phyloP scores from a whole-genome alignment of 2,888 invertebrate genomes.

The Gibbula magus region DNA sequence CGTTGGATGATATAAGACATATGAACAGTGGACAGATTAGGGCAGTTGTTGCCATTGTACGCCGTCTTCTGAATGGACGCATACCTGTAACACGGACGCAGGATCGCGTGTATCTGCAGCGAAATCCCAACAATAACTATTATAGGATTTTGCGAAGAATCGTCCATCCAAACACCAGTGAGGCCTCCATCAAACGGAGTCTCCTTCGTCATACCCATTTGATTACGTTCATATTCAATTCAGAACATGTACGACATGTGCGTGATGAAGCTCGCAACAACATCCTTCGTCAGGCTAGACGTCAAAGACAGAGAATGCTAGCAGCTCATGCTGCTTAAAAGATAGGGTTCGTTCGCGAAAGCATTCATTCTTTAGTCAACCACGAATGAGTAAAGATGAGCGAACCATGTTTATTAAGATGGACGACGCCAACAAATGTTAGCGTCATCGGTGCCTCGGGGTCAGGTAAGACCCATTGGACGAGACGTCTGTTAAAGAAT shows the following conservation, averaged over 20 bases:
- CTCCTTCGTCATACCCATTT: not conserved
- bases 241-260: not conserved
- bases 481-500: not conserved
- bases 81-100: not conserved
- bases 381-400: not conserved
- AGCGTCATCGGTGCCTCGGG: not conserved
- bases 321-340: too few relatives aligned
- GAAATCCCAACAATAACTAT: not conserved
- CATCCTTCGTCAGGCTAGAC: not conserved
- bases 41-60: not conserved
- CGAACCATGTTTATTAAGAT: not conserved
- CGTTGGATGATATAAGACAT: too few relatives aligned
- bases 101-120: not conserved
- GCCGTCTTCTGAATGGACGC: not conserved
- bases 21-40: not conserved
- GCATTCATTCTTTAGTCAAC: not conserved
- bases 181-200: not conserved
- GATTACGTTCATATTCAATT: not conserved
- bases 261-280: not conserved
- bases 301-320: too few relatives aligned
- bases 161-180: not conserved
- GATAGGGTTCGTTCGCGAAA: too few relatives aligned
- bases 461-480: not conserved
- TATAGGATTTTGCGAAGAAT: not conserved
- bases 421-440: not conserved